Base-by-base conservation (phyloP, 2,113 vertebrate genomes). In the Myotis yumanensis region DNA sequence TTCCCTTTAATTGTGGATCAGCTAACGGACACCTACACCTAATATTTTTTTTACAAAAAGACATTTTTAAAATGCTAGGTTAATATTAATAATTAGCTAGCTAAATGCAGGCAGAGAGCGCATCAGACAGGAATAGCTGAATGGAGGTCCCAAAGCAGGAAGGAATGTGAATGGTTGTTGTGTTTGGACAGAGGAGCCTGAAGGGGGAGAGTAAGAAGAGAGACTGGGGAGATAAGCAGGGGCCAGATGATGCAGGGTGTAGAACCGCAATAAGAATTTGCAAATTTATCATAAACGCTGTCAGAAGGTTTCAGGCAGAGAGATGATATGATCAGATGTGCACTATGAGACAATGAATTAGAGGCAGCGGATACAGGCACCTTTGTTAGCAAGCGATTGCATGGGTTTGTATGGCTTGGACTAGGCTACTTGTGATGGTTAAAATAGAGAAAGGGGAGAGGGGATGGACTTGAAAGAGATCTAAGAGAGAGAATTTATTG, bases 31-130 rank as follows among this genome's bases (percentile, higher is more conserved):
- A 66, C 35, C 35, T 1, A 7, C 20, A 57, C 6, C 64, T 11
- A 6, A 12, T 46, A 37, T 62, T 92, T 62, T 62, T 90, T 95
- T 87, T 83, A 77, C 40, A 69, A 59, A 72, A 66, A 68, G 25
- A 87, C 12, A 73, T 15, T 15, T 95, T 85, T n/a, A 83, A 90
- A 87, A 90, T 86, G 40, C n/a, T 84, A 90, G 57, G 51, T 94
- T 77, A 83, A 28, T 62, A 37, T 51, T 89, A 72, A 40, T 83
- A 35, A 94, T 86, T 52, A 83, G 51, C n/a, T 46, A 95, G 89
- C 71, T 52, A 43, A 94, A 17, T 46, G 18, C 10, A 69, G 32
- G 30, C 52, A 82, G 73, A 91, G n/a, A 54, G 37, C 14, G 7
- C 23, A 15, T 46, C 12, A 51, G 81, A 48, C 51, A 85, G 76